Evolutionary conservation across 2,113 vertebrate genomes (phyloP), one percentile per base, ranked within the genome.

Genomic region (Epinephelus cyanopodus): DNA sequence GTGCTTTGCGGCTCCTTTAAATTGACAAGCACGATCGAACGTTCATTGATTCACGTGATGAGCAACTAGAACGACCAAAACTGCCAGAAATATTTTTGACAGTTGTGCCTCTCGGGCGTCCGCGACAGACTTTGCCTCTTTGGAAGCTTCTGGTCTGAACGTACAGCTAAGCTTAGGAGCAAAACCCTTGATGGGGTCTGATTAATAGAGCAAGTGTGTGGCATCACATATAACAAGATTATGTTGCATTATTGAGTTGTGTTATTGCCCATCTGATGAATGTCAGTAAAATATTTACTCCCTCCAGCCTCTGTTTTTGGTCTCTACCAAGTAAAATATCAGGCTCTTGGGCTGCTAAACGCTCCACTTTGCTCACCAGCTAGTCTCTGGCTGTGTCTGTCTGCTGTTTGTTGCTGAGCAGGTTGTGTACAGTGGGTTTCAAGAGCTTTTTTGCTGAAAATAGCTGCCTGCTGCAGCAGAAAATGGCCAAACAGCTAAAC

Each of bases 211-310:
- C 29, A 29, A 29, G 29, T 29, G 29, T 29, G 29, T 29, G 29
- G 29, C 29, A 29, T 37, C 33, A 37, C 1, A 6, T 6, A 6
- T 6, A 6, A 37, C 18, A 12, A 12, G 8, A 39, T 5, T 63
- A 39, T 1, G 1, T 4, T 37, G 11, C 1, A 21, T 29, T 63
- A n/a, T 12, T 3, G 19, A n/a, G 6, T 17, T 0, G 0, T 47
- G 8, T 62, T 37, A 12, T 33, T 11, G 9, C 8, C 33, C 10
- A 21, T 17, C 9, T 19, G 17, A 61, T 10, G 8, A 61, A 33
- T 19, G 1, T 33, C 17, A 10, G 9, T 19, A 9, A 29, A 37
- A 12, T 62, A 21, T 5, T 42, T 11, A 42, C 37, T n/a, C 29
- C 39, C 4, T 62, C 10, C 5, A 18, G 10, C 29, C 10, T 21